Evolutionary conservation across 1,140 invertebrate genomes (phyloP).

Genomic region (Sarcophaga peregrina): DNA sequence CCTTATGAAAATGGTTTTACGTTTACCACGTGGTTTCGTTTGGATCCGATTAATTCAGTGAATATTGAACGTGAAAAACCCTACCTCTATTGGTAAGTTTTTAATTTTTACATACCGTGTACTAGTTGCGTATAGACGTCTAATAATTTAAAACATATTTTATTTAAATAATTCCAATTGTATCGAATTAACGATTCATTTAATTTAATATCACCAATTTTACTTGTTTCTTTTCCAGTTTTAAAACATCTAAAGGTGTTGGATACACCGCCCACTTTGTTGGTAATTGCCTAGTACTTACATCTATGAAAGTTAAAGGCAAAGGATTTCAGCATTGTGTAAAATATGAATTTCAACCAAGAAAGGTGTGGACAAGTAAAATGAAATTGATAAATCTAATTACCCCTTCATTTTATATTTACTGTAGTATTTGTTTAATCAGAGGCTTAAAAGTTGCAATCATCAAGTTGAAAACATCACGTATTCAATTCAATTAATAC

Average conservation of each 20-base stretch:
- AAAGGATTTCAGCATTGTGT: slow-evolving; percentile 99
- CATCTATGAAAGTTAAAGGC: slow-evolving; percentile 98
- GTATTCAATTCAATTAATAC: too few species aligned
- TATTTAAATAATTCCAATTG: background rate
- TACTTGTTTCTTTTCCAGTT: slow-evolving; percentile 73
- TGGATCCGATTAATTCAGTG: slow-evolving; percentile 98
- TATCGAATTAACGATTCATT: background rate
- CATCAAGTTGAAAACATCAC: too few species aligned
- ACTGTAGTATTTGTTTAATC: too few species aligned
- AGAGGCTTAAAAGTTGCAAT: too few species aligned
- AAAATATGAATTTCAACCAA: slow-evolving; percentile 98
- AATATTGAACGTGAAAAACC: slow-evolving; percentile 99
- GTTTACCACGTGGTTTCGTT: slow-evolving; percentile 98
- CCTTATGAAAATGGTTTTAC: slow-evolving; percentile 99
- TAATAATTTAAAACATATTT: slow-evolving; percentile 8
- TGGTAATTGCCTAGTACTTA: slow-evolving; percentile 97
- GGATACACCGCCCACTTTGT: slow-evolving; percentile 99
- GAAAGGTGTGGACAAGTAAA: slow-evolving; percentile 77
- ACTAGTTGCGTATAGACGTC: background rate
- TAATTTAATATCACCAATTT: slow-evolving; percentile 8
- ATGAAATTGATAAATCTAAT: too few species aligned
- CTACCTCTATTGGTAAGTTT: slow-evolving; percentile 93
- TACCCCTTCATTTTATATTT: too few species aligned
- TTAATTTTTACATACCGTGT: background rate
- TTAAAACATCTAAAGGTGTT: slow-evolving; percentile 98